These are phyloP conservation scores for Harpagifer antarcticus DNA, from an alignment of 2,797 vertebrate species.

Conservation along the genomic window DNA sequence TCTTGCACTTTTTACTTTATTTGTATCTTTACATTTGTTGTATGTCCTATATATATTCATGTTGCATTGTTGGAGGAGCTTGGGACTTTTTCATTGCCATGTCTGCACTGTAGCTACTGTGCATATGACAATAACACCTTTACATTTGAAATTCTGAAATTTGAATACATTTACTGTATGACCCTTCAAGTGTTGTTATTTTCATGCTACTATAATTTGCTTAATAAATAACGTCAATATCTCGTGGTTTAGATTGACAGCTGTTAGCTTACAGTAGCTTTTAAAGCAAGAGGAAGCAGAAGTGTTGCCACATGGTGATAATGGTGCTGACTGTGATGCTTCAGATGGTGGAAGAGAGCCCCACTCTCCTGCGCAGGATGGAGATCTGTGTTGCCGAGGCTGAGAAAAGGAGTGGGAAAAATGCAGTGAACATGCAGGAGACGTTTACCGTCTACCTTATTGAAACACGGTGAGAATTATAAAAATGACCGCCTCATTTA, in stretches of 20 bases:
- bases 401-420: conserved; percentile 92
- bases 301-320: neutral
- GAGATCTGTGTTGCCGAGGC: conserved; percentile 94
- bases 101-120: too few species aligned
- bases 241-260: neutral
- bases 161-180: neutral
- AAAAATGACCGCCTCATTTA: too few species aligned
- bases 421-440: conserved; percentile 93
- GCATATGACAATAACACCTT: too few species aligned
- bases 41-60: too few species aligned
- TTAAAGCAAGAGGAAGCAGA: neutral
- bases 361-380: conserved; percentile 87
- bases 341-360: conserved; percentile 78
- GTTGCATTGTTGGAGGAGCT: too few species aligned
- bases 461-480: conserved; percentile 88
- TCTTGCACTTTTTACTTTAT: too few species aligned
- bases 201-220: neutral
- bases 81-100: too few species aligned
- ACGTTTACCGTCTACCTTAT: conserved; percentile 93
- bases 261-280: conserved; percentile 5
- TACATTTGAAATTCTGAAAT: too few species aligned
- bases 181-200: neutral
- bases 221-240: neutral
- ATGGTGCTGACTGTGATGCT: neutral
- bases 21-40: too few species aligned